A percentile compares a stretch with the other conserved stretches of the same genome.
Evolutionary conservation across 2,888 invertebrate species (phyloP).

Genomic region (Callinectes sapidus): DNA sequence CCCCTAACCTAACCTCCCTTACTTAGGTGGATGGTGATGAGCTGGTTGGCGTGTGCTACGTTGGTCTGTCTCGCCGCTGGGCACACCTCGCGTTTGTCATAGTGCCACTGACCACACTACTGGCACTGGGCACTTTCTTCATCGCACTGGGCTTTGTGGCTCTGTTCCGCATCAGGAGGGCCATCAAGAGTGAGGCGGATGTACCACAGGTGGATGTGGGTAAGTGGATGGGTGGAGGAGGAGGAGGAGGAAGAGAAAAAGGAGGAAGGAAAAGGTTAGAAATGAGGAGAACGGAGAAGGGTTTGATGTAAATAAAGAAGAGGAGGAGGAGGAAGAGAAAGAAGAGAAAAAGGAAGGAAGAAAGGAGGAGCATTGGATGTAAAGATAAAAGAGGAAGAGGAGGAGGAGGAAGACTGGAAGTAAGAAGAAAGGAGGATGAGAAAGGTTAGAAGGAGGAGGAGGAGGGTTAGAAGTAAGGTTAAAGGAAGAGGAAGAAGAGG

Average conservation of each 20-base stretch:
- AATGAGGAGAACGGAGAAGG: neutral
- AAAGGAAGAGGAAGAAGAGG: neutral
- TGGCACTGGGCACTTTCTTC: constrained; percentile 93
- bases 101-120: constrained; percentile 91
- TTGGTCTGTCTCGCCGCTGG: constrained; percentile 90
- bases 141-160: constrained; percentile 96
- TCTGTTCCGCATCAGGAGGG: constrained; percentile 94
- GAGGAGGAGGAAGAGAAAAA: neutral
- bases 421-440: neutral
- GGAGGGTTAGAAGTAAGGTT: no score
- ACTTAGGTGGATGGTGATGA: constrained; percentile 82
- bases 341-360: neutral
- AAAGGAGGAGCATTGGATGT: no score
- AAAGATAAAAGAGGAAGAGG: neutral
- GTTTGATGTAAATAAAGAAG: neutral
- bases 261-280: neutral
- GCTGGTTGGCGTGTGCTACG: constrained; percentile 93
- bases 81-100: constrained; percentile 93
- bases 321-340: neutral
- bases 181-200: constrained; percentile 90
- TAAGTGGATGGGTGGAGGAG: neutral
- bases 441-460: neutral
- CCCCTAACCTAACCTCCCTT: neutral
- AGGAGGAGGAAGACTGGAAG: neutral
- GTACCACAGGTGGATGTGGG: constrained; percentile 39